Conservation (phyloP, 2,888 invertebrate species). For the Platerodrilus igneus region DNA sequence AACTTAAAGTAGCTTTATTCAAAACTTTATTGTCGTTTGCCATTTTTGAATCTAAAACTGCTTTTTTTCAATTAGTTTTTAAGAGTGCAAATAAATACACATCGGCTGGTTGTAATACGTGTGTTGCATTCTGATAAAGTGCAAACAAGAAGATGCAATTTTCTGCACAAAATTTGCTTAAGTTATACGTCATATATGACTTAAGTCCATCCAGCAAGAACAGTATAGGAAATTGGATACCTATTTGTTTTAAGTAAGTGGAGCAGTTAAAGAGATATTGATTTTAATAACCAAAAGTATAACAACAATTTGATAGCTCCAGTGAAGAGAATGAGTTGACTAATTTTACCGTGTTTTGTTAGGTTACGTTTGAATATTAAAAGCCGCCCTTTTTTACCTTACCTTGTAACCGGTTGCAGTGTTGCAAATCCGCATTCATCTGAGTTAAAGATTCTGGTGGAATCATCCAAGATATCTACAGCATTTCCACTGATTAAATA, state of each 20-base stretch:
- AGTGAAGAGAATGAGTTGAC: no score
- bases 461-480: no score
- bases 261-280: no score
- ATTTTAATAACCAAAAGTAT: no score
- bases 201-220: conserved; percentile 19
- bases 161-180: conserved; percentile 18
- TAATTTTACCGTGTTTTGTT: no score
- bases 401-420: no score
- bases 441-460: no score
- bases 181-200: conserved; percentile 17
- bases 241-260: conserved; percentile 15
- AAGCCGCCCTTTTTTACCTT: no score
- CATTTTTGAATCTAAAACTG: conserved; percentile 7
- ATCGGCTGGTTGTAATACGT: conserved; percentile 16
- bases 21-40: conserved; percentile 9
- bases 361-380: no score
- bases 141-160: conserved; percentile 16
- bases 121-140: conserved; percentile 16
- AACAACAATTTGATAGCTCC: no score
- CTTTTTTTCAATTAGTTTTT: conserved; percentile 18
- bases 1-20: conserved; percentile 9
- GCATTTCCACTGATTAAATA: no score
- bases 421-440: no score
- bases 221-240: conserved; percentile 19
- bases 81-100: conserved; percentile 17